Conservation (phyloP, 2,888 invertebrate genomes). For the Caenorhabditis becei region DNA sequence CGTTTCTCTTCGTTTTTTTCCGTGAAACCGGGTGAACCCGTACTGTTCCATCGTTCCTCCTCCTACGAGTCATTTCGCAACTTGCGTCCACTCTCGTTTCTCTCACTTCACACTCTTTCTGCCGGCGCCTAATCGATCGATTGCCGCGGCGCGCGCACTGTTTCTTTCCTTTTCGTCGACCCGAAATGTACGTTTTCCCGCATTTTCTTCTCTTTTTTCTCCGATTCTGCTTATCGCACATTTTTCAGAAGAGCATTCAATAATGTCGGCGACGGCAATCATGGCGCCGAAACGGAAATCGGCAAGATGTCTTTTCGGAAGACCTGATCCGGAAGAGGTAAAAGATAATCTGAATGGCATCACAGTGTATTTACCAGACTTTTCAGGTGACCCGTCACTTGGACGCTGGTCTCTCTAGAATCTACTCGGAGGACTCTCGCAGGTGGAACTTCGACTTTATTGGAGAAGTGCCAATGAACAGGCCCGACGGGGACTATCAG, state of each 20-base stretch:
- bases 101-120: constrained; percentile 40
- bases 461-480: constrained; percentile 34
- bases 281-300: constrained; percentile 31
- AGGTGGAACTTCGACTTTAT: constrained; percentile 54
- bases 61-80: constrained; percentile 28
- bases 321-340: constrained; percentile 49
- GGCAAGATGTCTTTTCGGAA: constrained; percentile 55
- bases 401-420: not conserved
- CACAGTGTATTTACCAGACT: not conserved
- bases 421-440: constrained; percentile 29
- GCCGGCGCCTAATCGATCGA: constrained; percentile 54
- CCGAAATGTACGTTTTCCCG: constrained; percentile 54
- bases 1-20: constrained; percentile 8
- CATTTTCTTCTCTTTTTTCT: constrained; percentile 24
- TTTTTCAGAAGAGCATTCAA: constrained; percentile 21
- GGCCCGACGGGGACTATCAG: constrained; percentile 31
- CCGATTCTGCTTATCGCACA: constrained; percentile 28
- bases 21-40: not conserved
- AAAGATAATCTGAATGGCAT: not conserved
- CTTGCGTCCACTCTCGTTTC: constrained; percentile 34
- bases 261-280: constrained; percentile 31
- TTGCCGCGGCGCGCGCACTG: constrained; percentile 31
- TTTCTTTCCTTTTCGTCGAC: constrained; percentile 30
- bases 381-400: constrained; percentile 28
- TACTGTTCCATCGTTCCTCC: constrained; percentile 2